These are phyloP conservation scores for Anhinga anhinga DNA, from an alignment of 2,113 vertebrate species.

Conservation along the genomic window DNA sequence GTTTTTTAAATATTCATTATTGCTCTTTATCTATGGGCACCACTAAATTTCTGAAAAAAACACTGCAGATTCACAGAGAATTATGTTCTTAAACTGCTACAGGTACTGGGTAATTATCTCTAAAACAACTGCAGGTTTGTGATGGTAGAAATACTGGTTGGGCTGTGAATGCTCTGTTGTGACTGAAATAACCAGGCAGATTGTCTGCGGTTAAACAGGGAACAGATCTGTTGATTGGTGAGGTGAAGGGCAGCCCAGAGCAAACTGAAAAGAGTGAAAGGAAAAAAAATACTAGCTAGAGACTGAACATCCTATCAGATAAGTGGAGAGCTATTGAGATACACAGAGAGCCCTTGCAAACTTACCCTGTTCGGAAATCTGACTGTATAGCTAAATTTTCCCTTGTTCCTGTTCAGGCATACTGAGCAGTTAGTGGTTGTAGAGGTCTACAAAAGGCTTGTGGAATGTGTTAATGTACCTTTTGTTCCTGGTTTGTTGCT, in stretches of 20 bases:
- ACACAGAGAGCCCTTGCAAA: not conserved
- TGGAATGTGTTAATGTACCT: not conserved
- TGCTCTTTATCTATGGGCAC: not conserved
- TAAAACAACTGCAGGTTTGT: not conserved
- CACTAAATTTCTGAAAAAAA: not conserved
- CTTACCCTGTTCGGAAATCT: not conserved
- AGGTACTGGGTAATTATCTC: not conserved
- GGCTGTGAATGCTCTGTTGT: not conserved
- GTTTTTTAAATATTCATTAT: not conserved
- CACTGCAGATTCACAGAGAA: accelerated
- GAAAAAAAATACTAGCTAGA: not conserved
- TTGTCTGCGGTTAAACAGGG: not conserved
- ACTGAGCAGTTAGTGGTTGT: not conserved
- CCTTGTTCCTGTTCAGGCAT: not conserved
- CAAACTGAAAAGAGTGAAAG: not conserved
- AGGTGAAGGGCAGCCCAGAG: not conserved
- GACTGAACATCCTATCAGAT: not conserved
- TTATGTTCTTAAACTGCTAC: not conserved
- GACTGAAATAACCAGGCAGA: not conserved
- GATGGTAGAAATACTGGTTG: not conserved
- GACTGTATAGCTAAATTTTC: not conserved
- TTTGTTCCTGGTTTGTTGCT: not conserved
- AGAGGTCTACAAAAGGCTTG: not conserved
- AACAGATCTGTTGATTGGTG: not conserved
- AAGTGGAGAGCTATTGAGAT: not conserved